Evolutionary conservation across 2,888 invertebrate genomes (phyloP).

Genomic region (Sepioteuthis lessoniana): DNA sequence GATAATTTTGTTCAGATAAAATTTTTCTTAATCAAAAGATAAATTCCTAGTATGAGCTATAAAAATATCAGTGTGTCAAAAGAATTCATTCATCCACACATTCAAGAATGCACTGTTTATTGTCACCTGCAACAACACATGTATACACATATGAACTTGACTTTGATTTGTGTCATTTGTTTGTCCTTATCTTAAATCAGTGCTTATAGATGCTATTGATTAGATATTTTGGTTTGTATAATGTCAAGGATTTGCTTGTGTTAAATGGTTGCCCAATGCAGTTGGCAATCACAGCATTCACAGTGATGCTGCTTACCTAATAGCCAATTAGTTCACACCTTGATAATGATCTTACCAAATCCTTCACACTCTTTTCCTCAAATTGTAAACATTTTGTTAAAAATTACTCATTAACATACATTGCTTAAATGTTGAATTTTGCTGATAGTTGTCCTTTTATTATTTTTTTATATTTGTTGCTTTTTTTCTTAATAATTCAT

Average conservation of each 20-base stretch:
- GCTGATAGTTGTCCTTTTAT: too few relatives aligned
- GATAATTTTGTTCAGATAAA: neutral
- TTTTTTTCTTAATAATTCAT: too few relatives aligned
- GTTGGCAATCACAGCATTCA: neutral
- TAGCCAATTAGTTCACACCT: neutral
- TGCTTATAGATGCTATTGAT: neutral
- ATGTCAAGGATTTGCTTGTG: constrained; percentile 12
- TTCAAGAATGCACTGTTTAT: neutral
- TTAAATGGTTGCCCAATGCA: neutral
- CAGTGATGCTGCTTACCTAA: neutral
- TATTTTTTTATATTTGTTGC: too few relatives aligned
- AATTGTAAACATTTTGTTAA: neutral
- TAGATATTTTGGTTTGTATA: neutral
- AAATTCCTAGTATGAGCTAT: neutral
- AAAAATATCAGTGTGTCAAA: neutral
- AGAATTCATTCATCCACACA: neutral
- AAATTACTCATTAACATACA: neutral
- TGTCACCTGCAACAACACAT: neutral
- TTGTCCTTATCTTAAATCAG: neutral
- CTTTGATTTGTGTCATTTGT: neutral
- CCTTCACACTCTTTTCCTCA: neutral
- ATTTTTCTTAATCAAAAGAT: neutral
- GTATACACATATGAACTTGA: neutral
- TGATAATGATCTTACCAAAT: constrained; percentile 17
- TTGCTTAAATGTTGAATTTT: too few relatives aligned